Evolutionary conservation across 2,113 vertebrate genomes (phyloP), one percentile per base, ranked within the genome.

Genomic region (Pleuronectes platessa): DNA sequence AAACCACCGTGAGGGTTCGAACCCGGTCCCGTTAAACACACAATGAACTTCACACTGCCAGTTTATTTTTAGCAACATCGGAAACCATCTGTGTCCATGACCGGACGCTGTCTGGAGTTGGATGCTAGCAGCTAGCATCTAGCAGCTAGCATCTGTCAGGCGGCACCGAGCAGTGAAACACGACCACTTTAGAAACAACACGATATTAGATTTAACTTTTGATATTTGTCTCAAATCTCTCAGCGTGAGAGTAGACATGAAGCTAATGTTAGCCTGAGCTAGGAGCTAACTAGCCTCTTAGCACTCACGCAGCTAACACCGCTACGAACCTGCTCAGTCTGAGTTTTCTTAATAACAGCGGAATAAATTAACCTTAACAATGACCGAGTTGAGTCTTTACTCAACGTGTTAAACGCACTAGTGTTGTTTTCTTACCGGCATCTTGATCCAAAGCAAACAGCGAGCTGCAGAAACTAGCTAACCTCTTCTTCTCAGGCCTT

Each of bases 401-500:
- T 37, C 35, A 67, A 67, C 18, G 3, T 7, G n/a, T 55, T 15
- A 13, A 60, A 47, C 24, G 23, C 4, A 37, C 21, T 18, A 0
- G 3, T 42, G n/a, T 42, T 45, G 58, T 26, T 26, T 18, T 42
- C 53, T 20, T 1, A 45, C 5, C 68, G 5, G 35, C 66, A 69
- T 69, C 54, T 69, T 27, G 13, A 1, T 24, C 37, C 55, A 10
- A 14, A 42, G 7, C 15, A 5, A 35, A 47, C 21, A 18, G 35
- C 14, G 15, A 58, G 27, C 35, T 42, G 31, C 21, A 8, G 27
- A 56, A 55, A 54, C 31, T 53, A 20, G 53, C 37, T 42, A 11
- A 17, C 26, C 21, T 75, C 61, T 75, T 68, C 77, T 67, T 61
- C 62, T 45, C 47, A 40, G 55, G 67, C 51, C 61, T 37, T 61